These are phyloP conservation scores for Pangasianodon gigas DNA, from an alignment of 2,113 vertebrate species.

Conservation along the genomic window DNA sequence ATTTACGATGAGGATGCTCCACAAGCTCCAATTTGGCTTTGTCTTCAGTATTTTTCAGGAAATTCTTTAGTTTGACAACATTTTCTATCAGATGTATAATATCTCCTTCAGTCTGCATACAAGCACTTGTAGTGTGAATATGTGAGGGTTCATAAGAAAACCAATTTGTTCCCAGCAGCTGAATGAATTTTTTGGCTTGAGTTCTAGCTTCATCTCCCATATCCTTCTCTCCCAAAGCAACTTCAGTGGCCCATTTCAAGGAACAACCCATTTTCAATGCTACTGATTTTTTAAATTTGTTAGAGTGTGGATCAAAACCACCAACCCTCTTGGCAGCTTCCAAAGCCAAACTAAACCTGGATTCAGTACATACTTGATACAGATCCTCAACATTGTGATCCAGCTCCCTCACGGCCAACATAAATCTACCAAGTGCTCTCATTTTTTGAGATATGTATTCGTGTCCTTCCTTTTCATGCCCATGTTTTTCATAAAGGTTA, in stretches of 20 bases:
- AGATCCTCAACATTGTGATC: conserved; percentile 10
- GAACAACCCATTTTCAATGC: not conserved
- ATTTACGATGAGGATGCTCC: not conserved
- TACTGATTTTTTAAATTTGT: not conserved
- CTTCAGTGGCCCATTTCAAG: conserved; percentile 12
- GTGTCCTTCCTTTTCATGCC: not conserved
- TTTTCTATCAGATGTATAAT: not conserved
- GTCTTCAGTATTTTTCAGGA: not conserved
- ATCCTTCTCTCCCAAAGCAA: conserved; percentile 10
- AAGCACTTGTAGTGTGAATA: not conserved
- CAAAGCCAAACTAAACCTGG: conserved; percentile 34
- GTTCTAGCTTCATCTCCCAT: not conserved
- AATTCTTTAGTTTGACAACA: conserved; percentile 22
- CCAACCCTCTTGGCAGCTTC: conserved; percentile 15
- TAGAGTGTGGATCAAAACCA: not conserved
- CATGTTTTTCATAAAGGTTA: conserved; percentile 6
- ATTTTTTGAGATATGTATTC: not conserved
- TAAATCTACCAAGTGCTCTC: conserved; percentile 13
- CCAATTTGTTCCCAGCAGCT: conserved; percentile 17
- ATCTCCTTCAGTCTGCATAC: not conserved
- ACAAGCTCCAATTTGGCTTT: not conserved
- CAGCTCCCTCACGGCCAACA: conserved; percentile 19
- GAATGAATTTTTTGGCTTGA: conserved; percentile 3
- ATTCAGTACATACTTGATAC: conserved; percentile 25
- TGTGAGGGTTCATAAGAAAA: not conserved